These are phyloP conservation scores for Pangasius mekongensis DNA, from an alignment of 2,797 vertebrate genomes.

Conservation along the genomic window DNA sequence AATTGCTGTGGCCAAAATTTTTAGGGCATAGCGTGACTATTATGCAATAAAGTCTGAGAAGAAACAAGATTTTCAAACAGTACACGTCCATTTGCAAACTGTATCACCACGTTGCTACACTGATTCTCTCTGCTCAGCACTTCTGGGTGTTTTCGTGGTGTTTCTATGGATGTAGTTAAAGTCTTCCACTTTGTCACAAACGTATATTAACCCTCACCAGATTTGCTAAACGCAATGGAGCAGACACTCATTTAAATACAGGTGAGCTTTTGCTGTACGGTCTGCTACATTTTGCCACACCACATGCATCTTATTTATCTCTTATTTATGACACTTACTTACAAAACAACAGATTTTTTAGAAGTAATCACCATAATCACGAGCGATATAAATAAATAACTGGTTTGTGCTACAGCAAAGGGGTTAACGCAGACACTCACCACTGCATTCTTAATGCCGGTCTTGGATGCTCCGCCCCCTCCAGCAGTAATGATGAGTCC, in stretches of 20 bases:
- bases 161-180: not conserved
- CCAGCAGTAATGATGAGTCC: constrained; percentile 87
- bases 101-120: not conserved
- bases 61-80: not conserved
- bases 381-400: not conserved
- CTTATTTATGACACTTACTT: no score
- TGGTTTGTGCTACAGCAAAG: not conserved
- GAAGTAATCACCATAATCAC: not conserved
- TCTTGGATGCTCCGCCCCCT: constrained; percentile 91
- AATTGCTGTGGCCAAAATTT: constrained; percentile 80
- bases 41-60: not conserved
- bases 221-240: not conserved
- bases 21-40: not conserved
- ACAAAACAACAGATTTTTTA: not conserved
- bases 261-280: not conserved
- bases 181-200: not conserved
- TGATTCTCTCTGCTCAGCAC: not conserved
- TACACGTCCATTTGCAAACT: not conserved
- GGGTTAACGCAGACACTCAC: constrained; percentile 62
- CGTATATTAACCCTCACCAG: not conserved
- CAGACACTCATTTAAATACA: not conserved
- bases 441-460: constrained; percentile 92
- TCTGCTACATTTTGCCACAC: not conserved
- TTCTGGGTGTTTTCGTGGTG: not conserved
- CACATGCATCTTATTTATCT: not conserved